A percentile compares a stretch with the other conserved stretches of the same genome.
Conservation (phyloP, 2,113 vertebrate species). For the Amphilophus citrinellus region DNA sequence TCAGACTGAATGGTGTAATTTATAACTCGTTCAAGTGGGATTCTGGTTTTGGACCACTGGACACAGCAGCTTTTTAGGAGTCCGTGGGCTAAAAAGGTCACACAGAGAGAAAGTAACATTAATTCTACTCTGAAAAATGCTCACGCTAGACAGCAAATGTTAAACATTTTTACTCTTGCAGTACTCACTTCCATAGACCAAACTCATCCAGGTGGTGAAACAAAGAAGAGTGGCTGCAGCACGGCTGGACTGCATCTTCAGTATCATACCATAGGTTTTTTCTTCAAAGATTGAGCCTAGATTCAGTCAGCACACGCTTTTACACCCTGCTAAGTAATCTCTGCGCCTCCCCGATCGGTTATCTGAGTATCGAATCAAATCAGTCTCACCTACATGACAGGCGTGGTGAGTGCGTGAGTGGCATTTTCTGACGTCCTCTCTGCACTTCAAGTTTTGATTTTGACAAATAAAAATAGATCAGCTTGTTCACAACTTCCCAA, state of each 20-base stretch:
- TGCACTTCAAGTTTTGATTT: neutral
- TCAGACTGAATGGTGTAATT: slow-evolving; percentile 56
- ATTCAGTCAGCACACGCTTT: neutral
- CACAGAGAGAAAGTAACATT: neutral
- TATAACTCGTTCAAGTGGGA: rapidly evolving
- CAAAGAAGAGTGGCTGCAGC: slow-evolving; percentile 45
- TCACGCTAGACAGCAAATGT: neutral
- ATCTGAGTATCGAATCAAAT: neutral
- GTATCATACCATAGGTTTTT: neutral
- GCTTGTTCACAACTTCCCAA: neutral
- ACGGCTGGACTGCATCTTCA: slow-evolving; percentile 53
- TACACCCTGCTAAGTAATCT: neutral
- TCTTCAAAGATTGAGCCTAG: neutral
- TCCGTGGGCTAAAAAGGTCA: slow-evolving; percentile 50
- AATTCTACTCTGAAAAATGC: neutral
- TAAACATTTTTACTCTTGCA: rapidly evolving
- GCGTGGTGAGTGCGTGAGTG: neutral
- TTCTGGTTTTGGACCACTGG: rapidly evolving
- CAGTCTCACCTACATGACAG: neutral
- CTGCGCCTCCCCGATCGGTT: neutral
- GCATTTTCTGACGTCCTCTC: neutral
- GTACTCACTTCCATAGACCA: slow-evolving; percentile 60
- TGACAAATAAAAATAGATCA: slow-evolving; percentile 25
- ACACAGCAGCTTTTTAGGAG: slow-evolving; percentile 25
- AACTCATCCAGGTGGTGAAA: slow-evolving; percentile 34